phyloP scores from a whole-genome alignment of 2,113 vertebrate genomes.

The Tenebrosternarchus preto region DNA sequence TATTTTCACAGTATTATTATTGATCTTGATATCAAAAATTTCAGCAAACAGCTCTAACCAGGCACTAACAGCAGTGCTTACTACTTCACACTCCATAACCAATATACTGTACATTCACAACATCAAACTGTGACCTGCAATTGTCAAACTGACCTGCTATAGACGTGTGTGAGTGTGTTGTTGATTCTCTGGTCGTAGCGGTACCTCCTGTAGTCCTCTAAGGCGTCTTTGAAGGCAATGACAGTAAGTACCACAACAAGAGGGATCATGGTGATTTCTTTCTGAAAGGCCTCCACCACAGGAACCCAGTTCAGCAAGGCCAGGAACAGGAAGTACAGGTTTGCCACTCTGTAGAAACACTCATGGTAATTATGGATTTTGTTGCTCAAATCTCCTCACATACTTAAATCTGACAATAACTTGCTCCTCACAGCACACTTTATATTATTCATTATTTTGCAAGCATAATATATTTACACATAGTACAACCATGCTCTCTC shows the following conservation, averaged over 20 bases:
- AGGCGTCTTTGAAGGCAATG: slow-evolving; percentile 91
- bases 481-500: too few species aligned
- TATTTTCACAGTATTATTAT: too few species aligned
- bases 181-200: slow-evolving; percentile 90
- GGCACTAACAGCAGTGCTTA: too few species aligned
- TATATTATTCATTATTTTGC: background rate
- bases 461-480: background rate
- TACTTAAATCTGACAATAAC: background rate
- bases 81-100: too few species aligned
- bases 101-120: too few species aligned
- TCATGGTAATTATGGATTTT: background rate
- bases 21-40: too few species aligned
- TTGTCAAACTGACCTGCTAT: slow-evolving; percentile 88
- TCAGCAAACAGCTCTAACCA: too few species aligned
- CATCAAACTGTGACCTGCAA: too few species aligned
- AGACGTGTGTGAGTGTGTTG: slow-evolving; percentile 82
- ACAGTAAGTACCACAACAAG: slow-evolving; percentile 85
- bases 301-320: slow-evolving; percentile 96
- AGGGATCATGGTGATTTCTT: slow-evolving; percentile 97
- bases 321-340: slow-evolving; percentile 95
- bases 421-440: background rate
- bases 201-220: slow-evolving; percentile 93
- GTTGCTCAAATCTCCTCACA: background rate
- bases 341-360: slow-evolving; percentile 80
- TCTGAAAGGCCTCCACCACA: slow-evolving; percentile 93